phyloP scores from a whole-genome alignment of 2,113 vertebrate species.

The Alexandromys fortis region DNA sequence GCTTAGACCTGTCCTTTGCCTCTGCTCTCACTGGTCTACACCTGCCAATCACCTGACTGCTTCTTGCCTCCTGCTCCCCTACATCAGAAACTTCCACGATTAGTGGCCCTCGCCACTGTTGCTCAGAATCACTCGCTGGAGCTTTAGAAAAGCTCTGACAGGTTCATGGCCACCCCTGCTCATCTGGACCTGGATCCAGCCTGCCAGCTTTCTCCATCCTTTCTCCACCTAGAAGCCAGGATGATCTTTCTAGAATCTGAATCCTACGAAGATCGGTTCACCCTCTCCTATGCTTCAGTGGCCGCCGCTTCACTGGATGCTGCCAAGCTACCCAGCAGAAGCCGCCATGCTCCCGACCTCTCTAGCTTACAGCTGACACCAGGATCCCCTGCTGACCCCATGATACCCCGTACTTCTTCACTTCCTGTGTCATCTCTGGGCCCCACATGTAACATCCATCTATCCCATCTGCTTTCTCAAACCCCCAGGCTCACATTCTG shows the following conservation, averaged over 20 bases:
- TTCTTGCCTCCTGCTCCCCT: background rate
- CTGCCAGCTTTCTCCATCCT: background rate
- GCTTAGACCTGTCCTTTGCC: background rate
- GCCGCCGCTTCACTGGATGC: background rate
- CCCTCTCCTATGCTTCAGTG: background rate
- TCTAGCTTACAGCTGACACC: background rate
- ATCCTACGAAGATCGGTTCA: background rate
- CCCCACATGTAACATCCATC: background rate
- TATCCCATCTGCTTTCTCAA: background rate
- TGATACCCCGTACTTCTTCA: background rate
- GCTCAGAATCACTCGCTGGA: background rate
- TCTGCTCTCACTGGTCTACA: background rate
- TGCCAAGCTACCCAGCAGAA: background rate
- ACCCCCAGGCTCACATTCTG: background rate
- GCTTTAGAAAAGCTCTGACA: background rate
- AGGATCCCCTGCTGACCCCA: rapidly evolving
- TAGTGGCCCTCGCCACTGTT: background rate
- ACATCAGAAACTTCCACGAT: background rate
- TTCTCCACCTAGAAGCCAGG: background rate
- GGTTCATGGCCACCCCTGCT: no score
- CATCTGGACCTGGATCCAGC: rapidly evolving
- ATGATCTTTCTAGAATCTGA: background rate
- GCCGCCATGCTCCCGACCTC: background rate
- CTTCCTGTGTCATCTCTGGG: background rate
- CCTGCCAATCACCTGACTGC: background rate